Evolutionary conservation across 2,113 vertebrate genomes (phyloP).

Genomic region (Nasalis larvatus): DNA sequence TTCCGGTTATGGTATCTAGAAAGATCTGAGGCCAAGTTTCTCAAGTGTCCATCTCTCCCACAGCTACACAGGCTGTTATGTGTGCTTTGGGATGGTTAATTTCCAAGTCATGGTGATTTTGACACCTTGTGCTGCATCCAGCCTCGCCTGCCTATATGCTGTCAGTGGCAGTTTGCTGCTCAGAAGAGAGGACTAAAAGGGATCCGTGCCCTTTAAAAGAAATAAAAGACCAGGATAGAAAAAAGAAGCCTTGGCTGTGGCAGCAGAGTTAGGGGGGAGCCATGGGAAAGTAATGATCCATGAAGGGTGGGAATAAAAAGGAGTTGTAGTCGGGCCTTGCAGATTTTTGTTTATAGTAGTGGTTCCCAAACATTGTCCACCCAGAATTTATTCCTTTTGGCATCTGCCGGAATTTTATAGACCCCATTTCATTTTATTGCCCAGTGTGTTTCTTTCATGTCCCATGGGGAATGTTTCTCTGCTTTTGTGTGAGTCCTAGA

Average conservation of each 20-base stretch:
- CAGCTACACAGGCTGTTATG: fast-evolving
- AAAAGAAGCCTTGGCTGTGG: background rate
- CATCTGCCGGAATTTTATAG: constrained; percentile 59
- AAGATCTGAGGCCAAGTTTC: background rate
- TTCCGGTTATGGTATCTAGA: background rate
- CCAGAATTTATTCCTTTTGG: constrained; percentile 67
- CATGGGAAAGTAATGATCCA: constrained; percentile 28
- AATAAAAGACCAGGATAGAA: background rate
- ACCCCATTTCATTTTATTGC: constrained; percentile 72
- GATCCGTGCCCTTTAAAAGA: background rate
- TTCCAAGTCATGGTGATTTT: background rate
- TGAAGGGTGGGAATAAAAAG: background rate
- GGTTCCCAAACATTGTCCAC: constrained; percentile 64
- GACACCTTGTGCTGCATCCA: background rate
- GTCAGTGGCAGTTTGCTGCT: background rate
- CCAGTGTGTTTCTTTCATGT: constrained; percentile 45
- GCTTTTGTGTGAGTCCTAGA: background rate
- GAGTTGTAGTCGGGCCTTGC: background rate
- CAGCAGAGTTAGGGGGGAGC: background rate
- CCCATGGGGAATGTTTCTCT: background rate
- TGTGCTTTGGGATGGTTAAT: background rate
- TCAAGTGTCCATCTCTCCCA: background rate
- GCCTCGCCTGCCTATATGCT: background rate
- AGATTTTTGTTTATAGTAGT: constrained; percentile 51
- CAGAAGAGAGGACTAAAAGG: background rate